Evolutionary conservation across 2,113 vertebrate species (phyloP).

Genomic region (Gavialis gangeticus): DNA sequence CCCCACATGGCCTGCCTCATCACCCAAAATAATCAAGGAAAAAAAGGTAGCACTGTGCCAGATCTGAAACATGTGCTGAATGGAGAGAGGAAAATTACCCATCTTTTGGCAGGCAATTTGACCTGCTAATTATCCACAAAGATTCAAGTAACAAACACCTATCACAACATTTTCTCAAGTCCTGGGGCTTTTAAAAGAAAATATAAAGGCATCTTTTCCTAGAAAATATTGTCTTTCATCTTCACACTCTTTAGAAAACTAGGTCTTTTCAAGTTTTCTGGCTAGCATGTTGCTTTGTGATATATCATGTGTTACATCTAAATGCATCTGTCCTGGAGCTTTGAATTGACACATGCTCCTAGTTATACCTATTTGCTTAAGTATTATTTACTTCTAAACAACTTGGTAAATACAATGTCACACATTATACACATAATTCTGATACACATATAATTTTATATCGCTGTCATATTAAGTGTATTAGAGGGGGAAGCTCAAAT

Average conservation of each 20-base stretch:
- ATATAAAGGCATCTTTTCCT: conserved; percentile 40
- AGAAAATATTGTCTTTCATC: conserved; percentile 68
- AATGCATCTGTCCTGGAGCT: conserved; percentile 63
- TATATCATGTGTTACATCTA: conserved; percentile 70
- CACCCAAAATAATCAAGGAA: not conserved
- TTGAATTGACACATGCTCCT: conserved; percentile 66
- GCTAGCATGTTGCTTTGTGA: conserved; percentile 58
- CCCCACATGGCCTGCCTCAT: not conserved
- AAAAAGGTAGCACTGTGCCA: not conserved
- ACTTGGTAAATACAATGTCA: not conserved
- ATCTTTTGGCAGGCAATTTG: not conserved
- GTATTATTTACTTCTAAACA: not conserved
- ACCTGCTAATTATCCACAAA: conserved; percentile 31
- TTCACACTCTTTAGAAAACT: conserved; percentile 65
- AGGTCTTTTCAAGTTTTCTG: conserved; percentile 61
- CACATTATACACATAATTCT: not conserved
- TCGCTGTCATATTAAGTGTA: not conserved
- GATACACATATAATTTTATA: not conserved
- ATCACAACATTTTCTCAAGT: conserved; percentile 50
- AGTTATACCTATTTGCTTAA: conserved; percentile 55
- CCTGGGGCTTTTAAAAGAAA: conserved; percentile 41
- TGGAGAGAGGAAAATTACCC: conserved; percentile 26
- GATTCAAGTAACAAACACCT: conserved; percentile 38
- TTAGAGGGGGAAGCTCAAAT: not conserved
- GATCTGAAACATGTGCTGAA: not conserved